phyloP scores from a whole-genome alignment of 2,797 vertebrate species.

The Falco peregrinus region DNA sequence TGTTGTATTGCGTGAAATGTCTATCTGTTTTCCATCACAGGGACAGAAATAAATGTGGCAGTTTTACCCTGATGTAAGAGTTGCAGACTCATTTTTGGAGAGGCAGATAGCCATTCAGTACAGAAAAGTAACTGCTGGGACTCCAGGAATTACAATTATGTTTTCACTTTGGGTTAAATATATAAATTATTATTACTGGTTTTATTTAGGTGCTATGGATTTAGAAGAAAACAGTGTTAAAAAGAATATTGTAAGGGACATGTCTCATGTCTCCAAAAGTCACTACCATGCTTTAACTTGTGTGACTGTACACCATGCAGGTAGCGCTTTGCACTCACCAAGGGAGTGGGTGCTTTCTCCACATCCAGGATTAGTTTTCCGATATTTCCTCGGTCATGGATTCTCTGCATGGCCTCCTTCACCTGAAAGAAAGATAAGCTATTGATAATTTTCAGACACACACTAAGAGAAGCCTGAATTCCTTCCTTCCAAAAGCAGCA shows the following conservation, averaged over 20 bases:
- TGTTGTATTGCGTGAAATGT: not conserved
- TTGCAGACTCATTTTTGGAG: not conserved
- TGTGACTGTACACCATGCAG: not conserved
- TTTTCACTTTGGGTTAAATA: not conserved
- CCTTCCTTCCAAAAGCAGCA: not conserved
- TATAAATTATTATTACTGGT: not conserved
- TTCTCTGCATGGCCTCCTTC: slow-evolving; percentile 99
- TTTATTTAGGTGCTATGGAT: not conserved
- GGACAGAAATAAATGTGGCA: not conserved
- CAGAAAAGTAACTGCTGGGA: not conserved
- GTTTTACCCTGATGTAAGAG: not conserved
- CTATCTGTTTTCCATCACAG: not conserved
- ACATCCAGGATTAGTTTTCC: slow-evolving; percentile 98
- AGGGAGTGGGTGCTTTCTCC: slow-evolving; percentile 94
- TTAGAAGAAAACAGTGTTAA: not conserved
- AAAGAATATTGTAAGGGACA: not conserved
- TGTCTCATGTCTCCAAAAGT: not conserved
- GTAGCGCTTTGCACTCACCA: slow-evolving; percentile 79
- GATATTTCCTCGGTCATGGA: slow-evolving; percentile 97
- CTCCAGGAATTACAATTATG: not conserved
- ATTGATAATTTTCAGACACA: not conserved
- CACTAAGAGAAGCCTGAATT: not conserved
- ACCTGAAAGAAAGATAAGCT: slow-evolving; percentile 81
- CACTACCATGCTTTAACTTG: not conserved
- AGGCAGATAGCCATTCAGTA: not conserved